phyloP scores from a whole-genome alignment of 2,113 vertebrate genomes.

The Amphiprion ocellaris region DNA sequence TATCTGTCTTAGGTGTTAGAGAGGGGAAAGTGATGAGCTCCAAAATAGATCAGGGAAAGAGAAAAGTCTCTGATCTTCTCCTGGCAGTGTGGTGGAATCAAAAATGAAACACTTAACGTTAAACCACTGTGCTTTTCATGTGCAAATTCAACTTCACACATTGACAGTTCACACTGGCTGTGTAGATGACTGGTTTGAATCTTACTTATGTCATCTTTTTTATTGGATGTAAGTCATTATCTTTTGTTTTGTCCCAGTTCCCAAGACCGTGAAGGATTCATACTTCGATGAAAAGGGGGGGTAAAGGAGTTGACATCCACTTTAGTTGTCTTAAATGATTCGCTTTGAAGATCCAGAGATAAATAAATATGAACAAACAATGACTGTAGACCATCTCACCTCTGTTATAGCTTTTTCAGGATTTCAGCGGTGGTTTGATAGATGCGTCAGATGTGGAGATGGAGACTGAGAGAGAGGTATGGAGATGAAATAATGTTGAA shows the following conservation, averaged over 20 bases:
- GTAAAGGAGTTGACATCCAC: slow-evolving; percentile 76
- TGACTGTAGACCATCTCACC: slow-evolving; percentile 47
- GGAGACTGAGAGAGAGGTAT: background rate
- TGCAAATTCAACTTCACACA: slow-evolving; percentile 83
- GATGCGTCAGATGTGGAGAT: background rate
- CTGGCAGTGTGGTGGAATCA: slow-evolving; percentile 70
- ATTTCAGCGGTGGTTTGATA: slow-evolving; percentile 41
- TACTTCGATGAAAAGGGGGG: slow-evolving; percentile 59
- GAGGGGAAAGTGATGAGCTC: slow-evolving; percentile 75
- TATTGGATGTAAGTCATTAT: slow-evolving; percentile 71
- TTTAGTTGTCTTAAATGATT: slow-evolving; percentile 78
- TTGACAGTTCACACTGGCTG: slow-evolving; percentile 77
- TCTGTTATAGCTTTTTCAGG: slow-evolving; percentile 37
- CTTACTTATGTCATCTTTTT: slow-evolving; percentile 61
- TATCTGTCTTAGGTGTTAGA: slow-evolving; percentile 80
- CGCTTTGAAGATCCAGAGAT: slow-evolving; percentile 73
- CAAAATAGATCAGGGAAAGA: slow-evolving; percentile 83
- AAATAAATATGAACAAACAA: slow-evolving; percentile 78
- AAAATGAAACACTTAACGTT: slow-evolving; percentile 81
- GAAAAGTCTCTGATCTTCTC: slow-evolving; percentile 80
- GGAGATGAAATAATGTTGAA: slow-evolving; percentile 9
- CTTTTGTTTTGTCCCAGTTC: slow-evolving; percentile 72
- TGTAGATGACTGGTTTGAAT: slow-evolving; percentile 64
- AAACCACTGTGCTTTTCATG: slow-evolving; percentile 77
- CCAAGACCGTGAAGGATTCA: slow-evolving; percentile 62